Conservation (phyloP, 2,888 invertebrate species). For the Thumatha senex region DNA sequence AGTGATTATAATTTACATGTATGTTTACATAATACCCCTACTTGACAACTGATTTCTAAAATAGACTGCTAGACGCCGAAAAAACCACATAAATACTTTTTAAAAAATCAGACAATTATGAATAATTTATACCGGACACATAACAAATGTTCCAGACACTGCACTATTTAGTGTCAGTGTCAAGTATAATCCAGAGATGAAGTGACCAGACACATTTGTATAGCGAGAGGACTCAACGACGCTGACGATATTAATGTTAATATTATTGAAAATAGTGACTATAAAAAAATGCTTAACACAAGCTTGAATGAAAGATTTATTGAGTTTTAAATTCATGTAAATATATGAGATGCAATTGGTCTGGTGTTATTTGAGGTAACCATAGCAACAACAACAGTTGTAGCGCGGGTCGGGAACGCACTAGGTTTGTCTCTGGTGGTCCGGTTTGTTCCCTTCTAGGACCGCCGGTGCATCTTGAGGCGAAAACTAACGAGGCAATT, state of each 20-base stretch:
- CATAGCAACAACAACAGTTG: conserved; percentile 32
- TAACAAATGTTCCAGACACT: conserved; percentile 70
- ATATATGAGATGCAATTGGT: conserved; percentile 46
- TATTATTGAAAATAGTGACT: conserved; percentile 44
- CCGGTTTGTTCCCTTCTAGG: no score
- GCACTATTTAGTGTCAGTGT: conserved; percentile 65
- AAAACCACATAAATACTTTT: conserved; percentile 22
- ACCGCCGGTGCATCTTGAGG: no score
- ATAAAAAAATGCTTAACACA: conserved; percentile 36
- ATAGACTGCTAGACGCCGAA: conserved; percentile 21
- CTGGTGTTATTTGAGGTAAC: conserved; percentile 28
- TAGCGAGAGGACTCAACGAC: conserved; percentile 54
- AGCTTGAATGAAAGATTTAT: conserved; percentile 58
- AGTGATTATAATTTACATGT: neutral
- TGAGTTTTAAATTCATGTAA: conserved; percentile 52
- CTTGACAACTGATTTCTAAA: conserved; percentile 5
- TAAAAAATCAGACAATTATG: conserved; percentile 44
- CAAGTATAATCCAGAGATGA: conserved; percentile 53
- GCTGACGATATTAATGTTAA: conserved; percentile 45
- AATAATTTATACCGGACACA: conserved; percentile 59
- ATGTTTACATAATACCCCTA: neutral
- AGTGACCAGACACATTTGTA: conserved; percentile 50
- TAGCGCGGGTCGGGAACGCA: no score
- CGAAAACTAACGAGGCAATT: no score
- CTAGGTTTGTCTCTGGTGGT: no score